Evolutionary conservation across 2,113 vertebrate genomes (phyloP).

Genomic region (Diphyllodes magnificus): DNA sequence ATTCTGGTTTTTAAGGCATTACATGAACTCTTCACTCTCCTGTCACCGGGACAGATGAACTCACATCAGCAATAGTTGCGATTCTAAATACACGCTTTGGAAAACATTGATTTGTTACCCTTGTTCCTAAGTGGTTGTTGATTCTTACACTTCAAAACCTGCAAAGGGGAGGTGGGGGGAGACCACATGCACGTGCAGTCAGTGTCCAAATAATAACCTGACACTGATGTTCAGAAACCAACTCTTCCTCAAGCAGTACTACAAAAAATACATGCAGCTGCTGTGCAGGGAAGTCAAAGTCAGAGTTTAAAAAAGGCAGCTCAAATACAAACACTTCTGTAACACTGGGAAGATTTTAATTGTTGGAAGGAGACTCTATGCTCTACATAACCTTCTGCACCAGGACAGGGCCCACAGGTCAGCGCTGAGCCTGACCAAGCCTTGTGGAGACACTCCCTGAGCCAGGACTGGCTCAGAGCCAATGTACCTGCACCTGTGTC

Average conservation of each 20-base stretch:
- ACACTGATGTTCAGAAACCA: background rate
- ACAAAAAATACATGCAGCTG: background rate
- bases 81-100: background rate
- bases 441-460: background rate
- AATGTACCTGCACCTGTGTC: background rate
- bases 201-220: background rate
- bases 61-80: rapidly evolving
- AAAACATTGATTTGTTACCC: background rate
- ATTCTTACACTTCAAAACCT: background rate
- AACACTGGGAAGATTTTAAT: background rate
- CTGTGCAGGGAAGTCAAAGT: background rate
- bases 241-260: background rate
- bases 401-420: background rate
- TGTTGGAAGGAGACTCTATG: background rate
- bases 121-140: background rate
- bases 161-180: background rate
- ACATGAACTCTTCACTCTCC: background rate
- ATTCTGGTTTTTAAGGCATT: background rate
- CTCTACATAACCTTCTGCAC: background rate
- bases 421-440: background rate
- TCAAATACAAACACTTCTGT: background rate
- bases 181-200: background rate
- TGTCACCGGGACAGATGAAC: background rate
- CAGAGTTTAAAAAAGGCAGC: background rate
- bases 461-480: background rate